Conservation (phyloP, 2,113 vertebrate species). For the Hippoglossus stenolepis region DNA sequence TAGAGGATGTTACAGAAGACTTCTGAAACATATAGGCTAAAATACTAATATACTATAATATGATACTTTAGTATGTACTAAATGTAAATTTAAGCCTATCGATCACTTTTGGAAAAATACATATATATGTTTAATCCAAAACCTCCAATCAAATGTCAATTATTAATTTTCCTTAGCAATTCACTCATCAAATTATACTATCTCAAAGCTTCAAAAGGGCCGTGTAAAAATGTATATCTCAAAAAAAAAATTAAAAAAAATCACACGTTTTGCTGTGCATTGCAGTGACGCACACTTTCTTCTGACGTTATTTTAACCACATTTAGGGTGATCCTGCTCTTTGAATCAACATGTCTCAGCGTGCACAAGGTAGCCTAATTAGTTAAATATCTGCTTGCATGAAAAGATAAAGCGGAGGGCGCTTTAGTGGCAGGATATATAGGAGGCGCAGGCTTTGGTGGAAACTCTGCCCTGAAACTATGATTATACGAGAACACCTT, state of each 20-base stretch:
- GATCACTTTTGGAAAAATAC: slow-evolving; percentile 2
- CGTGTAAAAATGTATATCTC: background rate
- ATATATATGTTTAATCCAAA: background rate
- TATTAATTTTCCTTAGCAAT: too few relatives aligned
- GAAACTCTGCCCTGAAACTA: slow-evolving; percentile 53
- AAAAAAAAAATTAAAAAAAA: too few relatives aligned
- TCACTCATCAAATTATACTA: too few relatives aligned
- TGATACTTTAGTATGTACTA: too few relatives aligned
- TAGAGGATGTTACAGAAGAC: background rate
- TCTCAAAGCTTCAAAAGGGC: background rate
- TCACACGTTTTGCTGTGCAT: background rate
- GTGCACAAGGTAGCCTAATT: background rate
- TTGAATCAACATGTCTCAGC: slow-evolving; percentile 18
- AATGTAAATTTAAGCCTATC: background rate
- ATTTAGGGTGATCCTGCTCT: slow-evolving; percentile 18
- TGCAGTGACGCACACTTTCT: background rate
- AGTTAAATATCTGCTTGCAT: slow-evolving; percentile 27
- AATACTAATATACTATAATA: too few relatives aligned
- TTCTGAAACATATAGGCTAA: slow-evolving; percentile 12
- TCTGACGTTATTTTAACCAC: slow-evolving; percentile 2
- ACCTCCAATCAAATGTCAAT: background rate
- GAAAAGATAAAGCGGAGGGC: slow-evolving; percentile 26
- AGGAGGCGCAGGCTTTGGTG: slow-evolving; percentile 22
- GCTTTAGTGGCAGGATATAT: slow-evolving; percentile 30
- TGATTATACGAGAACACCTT: slow-evolving; percentile 59